Conservation (phyloP, 2,113 vertebrate species). For the Oncorhynchus kisutch region DNA sequence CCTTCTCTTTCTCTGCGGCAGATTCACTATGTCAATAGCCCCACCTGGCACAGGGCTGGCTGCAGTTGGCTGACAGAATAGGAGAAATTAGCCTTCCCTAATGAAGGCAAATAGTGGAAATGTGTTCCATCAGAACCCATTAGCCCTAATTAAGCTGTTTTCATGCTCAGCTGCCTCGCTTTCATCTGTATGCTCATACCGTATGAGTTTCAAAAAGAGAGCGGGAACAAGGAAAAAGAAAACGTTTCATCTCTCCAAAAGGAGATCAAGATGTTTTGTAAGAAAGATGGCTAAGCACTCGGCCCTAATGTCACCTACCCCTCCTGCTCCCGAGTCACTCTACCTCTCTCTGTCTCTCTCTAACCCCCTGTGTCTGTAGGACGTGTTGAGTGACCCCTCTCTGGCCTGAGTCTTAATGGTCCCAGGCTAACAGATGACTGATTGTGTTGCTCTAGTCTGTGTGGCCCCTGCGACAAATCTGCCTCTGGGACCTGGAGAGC, state of each 20-base stretch:
- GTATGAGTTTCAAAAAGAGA: slow-evolving; percentile 23
- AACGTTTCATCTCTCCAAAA: no score
- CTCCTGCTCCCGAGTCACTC: neutral
- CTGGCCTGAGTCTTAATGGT: slow-evolving; percentile 54
- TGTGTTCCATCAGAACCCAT: slow-evolving; percentile 76
- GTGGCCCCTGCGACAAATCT: slow-evolving; percentile 74
- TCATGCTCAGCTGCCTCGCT: slow-evolving; percentile 71
- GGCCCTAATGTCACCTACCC: neutral
- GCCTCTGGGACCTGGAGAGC: slow-evolving; percentile 70
- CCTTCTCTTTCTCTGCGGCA: slow-evolving; percentile 20
- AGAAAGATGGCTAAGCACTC: neutral
- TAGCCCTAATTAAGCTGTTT: slow-evolving; percentile 77
- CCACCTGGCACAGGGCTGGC: slow-evolving; percentile 62
- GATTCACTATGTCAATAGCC: slow-evolving; percentile 43
- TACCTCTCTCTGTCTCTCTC: neutral
- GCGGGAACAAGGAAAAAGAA: no score
- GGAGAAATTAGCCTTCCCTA: slow-evolving; percentile 69
- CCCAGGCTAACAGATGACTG: slow-evolving; percentile 77
- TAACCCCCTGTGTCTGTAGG: slow-evolving; percentile 16
- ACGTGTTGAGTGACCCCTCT: slow-evolving; percentile 48
- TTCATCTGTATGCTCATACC: slow-evolving; percentile 68
- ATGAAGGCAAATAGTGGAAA: slow-evolving; percentile 75
- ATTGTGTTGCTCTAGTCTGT: slow-evolving; percentile 76
- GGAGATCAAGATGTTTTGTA: neutral
- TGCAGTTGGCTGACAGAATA: slow-evolving; percentile 64